A percentile compares a stretch with the other conserved stretches of the same genome.
Conservation (phyloP, 2,797 vertebrate species). For the Neopelma chrysocephalum region DNA sequence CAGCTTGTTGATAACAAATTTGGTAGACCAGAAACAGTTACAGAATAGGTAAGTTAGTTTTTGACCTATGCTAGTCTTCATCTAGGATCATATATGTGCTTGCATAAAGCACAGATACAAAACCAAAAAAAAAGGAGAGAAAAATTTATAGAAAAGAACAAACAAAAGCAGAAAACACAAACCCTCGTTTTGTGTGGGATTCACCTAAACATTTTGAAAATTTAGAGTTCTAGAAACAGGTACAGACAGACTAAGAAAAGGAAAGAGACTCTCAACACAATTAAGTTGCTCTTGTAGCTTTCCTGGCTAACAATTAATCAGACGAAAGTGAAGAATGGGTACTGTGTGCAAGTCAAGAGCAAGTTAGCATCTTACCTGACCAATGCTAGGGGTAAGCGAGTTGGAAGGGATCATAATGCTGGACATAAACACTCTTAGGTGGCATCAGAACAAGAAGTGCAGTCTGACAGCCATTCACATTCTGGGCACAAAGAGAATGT, state of each 20-base stretch:
- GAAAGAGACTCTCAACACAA: background rate
- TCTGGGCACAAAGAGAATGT: constrained; percentile 14
- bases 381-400: background rate
- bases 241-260: background rate
- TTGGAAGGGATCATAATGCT: background rate
- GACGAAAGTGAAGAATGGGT: background rate
- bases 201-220: background rate
- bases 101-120: background rate
- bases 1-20: background rate
- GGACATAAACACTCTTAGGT: constrained; percentile 4
- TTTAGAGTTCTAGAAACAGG: constrained; percentile 5
- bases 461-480: constrained; percentile 27
- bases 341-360: background rate
- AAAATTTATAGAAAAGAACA: background rate
- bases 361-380: constrained; percentile 15
- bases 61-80: background rate
- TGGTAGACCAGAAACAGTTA: background rate
- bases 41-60: background rate
- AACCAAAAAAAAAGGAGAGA: background rate
- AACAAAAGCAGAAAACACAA: background rate
- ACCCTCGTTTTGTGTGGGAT: background rate
- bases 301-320: background rate
- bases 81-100: background rate
- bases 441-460: background rate
- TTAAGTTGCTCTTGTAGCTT: background rate